Evolutionary conservation across 2,888 invertebrate species (phyloP).

Genomic region (Aspidiotus rigidus): DNA sequence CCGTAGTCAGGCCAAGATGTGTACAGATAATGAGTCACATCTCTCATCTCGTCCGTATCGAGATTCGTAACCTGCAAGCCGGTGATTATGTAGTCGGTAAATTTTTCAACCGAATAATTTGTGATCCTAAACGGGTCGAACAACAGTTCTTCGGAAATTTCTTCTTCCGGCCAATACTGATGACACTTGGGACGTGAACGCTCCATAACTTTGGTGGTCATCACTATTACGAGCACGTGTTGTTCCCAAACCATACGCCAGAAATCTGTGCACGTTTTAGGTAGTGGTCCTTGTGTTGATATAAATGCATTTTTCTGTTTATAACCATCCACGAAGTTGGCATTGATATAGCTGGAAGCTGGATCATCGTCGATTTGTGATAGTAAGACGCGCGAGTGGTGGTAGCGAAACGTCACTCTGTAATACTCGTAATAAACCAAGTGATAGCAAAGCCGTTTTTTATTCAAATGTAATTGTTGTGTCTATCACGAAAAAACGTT

Average conservation of each 20-base stretch:
- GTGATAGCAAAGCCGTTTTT: no score
- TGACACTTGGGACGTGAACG: conserved; percentile 88
- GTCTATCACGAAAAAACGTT: no score
- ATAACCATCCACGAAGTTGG: conserved; percentile 96
- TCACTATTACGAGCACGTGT: conserved; percentile 79
- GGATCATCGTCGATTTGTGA: conserved; percentile 66
- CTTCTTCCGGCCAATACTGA: conserved; percentile 87
- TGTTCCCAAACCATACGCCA: conserved; percentile 99
- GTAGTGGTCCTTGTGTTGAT: conserved; percentile 91
- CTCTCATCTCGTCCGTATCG: conserved; percentile 70
- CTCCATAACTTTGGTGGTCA: conserved; percentile 89
- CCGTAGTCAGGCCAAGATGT: conserved; percentile 92
- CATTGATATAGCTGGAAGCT: conserved; percentile 88
- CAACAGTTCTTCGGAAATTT: conserved; percentile 52
- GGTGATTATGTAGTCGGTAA: conserved; percentile 73
- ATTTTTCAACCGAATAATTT: conserved; percentile 65
- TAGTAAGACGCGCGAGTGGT: conserved; percentile 84
- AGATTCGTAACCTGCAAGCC: conserved; percentile 66
- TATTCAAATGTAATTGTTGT: no score
- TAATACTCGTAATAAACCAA: no score
- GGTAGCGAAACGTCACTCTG: no score
- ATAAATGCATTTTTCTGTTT: conserved; percentile 96
- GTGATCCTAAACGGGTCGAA: conserved; percentile 64
- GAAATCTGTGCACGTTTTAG: conserved; percentile 89
- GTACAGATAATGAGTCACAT: conserved; percentile 90